Base-by-base conservation (phyloP, 2,797 vertebrate genomes). In the Aphelocoma californica region DNA sequence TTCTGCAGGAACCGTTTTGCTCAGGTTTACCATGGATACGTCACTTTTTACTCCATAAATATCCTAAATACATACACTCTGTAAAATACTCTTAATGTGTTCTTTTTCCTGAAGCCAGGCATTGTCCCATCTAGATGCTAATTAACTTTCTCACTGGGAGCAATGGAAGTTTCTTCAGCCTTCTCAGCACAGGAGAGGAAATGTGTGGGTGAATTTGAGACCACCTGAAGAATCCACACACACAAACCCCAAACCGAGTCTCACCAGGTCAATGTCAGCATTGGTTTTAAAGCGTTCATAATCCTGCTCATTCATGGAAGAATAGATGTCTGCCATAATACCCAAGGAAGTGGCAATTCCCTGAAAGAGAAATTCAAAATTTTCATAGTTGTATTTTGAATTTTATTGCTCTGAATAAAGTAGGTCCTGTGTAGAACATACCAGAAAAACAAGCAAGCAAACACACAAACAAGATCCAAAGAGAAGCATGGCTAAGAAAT, bases 301-400 rank as follows among this genome's bases (percentile, higher is more conserved):
- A 95, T 99, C 99, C 26, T 98, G 97, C 87, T 99, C 98, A 84
- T 97, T 99, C 99, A 99, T 99, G 69, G 99, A 99, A 82, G 98
- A 94, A 90, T 99, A 97, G 89, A 99, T 98, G 88, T 99, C 98
- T 79, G 99, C 99, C 95, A 99, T 93, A 81, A 99, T 97, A 10
- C 99, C 98, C 36, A 99, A 98, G 11, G 99, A 99, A 6, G 98
- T 98, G 77, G 99, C 98, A 92, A 99, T 98, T 58, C 99, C 99
- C 99, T 99, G 82, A 25, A 96, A 96, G 57, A 94, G 61, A 97
- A 94, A 92, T 12, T 23, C 3, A 91, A 47, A 56, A 15, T 34
- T 6, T 80, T 50, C 57, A 10, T 5, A 38, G 24, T 9, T 44
- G 5, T 53, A 23, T 60, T 86, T 56, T 54, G 18, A 73, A 61